Evolutionary conservation across 2,888 invertebrate species (phyloP).

Genomic region (Melanostoma mellinum): DNA sequence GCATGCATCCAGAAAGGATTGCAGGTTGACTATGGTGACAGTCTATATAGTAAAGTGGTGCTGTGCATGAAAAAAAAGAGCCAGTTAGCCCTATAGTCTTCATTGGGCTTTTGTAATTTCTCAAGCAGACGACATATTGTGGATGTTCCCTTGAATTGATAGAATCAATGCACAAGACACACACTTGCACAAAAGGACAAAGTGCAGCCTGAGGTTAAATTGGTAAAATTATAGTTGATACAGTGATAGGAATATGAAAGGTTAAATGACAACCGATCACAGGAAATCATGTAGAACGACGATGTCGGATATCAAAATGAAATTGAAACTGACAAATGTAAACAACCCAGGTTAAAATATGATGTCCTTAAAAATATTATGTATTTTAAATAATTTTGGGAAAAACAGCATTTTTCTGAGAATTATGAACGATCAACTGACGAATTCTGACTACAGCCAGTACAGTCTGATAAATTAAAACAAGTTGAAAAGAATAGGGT

Average conservation of each 20-base stretch:
- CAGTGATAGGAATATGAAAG: background rate
- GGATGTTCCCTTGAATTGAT: slow-evolving; percentile 40
- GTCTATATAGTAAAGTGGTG: slow-evolving; percentile 1
- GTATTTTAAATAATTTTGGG: no score
- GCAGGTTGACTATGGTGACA: slow-evolving; percentile 46
- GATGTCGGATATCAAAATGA: no score
- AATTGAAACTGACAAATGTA: no score
- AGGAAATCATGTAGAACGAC: slow-evolving; percentile 43
- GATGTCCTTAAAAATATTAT: no score
- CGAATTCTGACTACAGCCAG: no score
- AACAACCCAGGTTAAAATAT: no score
- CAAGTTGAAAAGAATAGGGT: no score
- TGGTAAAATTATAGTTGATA: slow-evolving; percentile 2
- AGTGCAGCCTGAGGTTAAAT: slow-evolving; percentile 28
- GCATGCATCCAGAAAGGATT: slow-evolving; percentile 60
- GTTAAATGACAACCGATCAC: slow-evolving; percentile 40
- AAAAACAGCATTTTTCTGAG: no score
- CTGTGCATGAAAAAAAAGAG: background rate
- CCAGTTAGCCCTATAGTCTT: background rate
- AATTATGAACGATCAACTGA: no score
- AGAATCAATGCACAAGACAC: slow-evolving; percentile 31
- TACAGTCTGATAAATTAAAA: no score
- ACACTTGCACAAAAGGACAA: background rate
- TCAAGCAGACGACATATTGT: slow-evolving; percentile 44
- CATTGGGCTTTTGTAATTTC: slow-evolving; percentile 42